These are phyloP conservation scores for Lacerta agilis DNA, from an alignment of 2,797 vertebrate species.

Conservation along the genomic window DNA sequence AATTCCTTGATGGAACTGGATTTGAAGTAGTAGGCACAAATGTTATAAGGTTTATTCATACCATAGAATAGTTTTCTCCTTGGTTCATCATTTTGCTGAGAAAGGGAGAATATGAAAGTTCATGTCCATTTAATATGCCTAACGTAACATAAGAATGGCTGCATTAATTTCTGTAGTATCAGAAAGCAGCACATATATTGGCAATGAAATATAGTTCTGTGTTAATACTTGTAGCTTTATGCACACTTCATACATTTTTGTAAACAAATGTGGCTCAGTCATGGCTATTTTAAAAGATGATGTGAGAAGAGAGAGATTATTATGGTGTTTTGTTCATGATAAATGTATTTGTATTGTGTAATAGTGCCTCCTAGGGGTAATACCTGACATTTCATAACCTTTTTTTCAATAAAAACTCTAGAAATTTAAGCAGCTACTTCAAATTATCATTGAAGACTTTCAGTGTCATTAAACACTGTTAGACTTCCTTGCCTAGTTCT, in stretches of 20 bases:
- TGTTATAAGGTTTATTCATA: conserved; percentile 1
- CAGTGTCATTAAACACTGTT: background rate
- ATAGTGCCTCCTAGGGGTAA: conserved; percentile 59
- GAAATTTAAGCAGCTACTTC: background rate
- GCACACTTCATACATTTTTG: background rate
- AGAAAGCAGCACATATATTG: background rate
- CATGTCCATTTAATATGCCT: background rate
- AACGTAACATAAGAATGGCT: background rate
- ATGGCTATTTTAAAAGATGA: background rate
- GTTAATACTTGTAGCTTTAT: background rate
- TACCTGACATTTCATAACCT: background rate
- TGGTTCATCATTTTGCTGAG: conserved; percentile 29
- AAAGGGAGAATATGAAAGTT: background rate
- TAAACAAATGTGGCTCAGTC: background rate
- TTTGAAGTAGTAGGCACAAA: background rate
- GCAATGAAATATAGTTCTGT: background rate
- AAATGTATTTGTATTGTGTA: conserved; percentile 30
- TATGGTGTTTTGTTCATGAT: background rate
- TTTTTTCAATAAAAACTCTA: background rate
- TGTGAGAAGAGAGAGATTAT: conserved; percentile 31
- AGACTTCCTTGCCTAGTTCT: background rate
- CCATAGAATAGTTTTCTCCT: background rate
- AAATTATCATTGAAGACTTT: conserved; percentile 12
- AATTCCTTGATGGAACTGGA: background rate
- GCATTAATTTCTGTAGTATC: background rate